Evolutionary conservation across 2,113 vertebrate genomes (phyloP).

Genomic region (Collichthys lucidus): DNA sequence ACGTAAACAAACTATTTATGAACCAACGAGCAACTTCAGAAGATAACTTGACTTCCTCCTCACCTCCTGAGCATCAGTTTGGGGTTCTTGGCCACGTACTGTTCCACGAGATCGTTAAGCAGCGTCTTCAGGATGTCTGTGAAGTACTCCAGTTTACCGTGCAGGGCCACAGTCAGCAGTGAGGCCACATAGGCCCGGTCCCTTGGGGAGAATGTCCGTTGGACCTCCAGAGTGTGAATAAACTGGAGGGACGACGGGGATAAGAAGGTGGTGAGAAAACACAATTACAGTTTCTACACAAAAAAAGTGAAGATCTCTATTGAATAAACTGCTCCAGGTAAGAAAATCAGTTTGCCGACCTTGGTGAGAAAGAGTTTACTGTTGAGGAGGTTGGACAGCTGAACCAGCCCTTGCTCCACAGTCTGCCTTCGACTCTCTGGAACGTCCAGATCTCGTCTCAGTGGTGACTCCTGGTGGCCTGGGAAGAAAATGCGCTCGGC

Average conservation of each 20-base stretch:
- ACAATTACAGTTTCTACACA: neutral
- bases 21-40: neutral
- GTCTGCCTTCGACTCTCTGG: slow-evolving; percentile 92
- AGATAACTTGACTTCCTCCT: neutral
- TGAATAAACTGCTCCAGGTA: neutral
- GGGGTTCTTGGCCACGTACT: slow-evolving; percentile 97
- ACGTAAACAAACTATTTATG: neutral
- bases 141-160: slow-evolving; percentile 97
- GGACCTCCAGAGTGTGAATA: slow-evolving; percentile 96
- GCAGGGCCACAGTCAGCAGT: slow-evolving; percentile 92
- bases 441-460: slow-evolving; percentile 92
- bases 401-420: slow-evolving; percentile 94
- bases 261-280: neutral
- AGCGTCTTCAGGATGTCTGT: slow-evolving; percentile 97
- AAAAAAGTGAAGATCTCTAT: neutral
- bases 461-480: slow-evolving; percentile 92
- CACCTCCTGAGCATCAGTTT: slow-evolving; percentile 97
- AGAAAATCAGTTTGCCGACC: slow-evolving; percentile 74
- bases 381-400: slow-evolving; percentile 97
- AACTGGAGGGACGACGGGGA: slow-evolving; percentile 79
- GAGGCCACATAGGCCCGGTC: slow-evolving; percentile 96
- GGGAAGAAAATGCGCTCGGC: slow-evolving; percentile 98
- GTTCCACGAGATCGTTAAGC: slow-evolving; percentile 93
- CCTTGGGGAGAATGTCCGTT: slow-evolving; percentile 94
- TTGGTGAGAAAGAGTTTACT: slow-evolving; percentile 99